Evolutionary conservation across 1,140 invertebrate species (phyloP), one percentile per base, ranked within the genome.

Genomic region (Eupristina koningsbergeri): DNA sequence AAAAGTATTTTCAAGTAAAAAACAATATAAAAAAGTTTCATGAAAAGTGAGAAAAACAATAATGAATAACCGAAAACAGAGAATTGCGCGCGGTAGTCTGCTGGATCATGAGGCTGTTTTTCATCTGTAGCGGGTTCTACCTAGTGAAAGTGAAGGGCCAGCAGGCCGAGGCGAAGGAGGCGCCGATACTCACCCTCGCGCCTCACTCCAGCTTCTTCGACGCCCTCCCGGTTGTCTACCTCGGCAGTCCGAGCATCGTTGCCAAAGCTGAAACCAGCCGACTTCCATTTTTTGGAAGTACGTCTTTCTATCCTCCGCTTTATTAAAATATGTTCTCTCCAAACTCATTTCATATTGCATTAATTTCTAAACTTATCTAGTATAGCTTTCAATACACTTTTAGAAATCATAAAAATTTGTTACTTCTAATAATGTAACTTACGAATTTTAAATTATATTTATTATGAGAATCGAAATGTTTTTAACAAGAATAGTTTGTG

Each of bases 141-240:
- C 94, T 94, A 88, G 92, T 97, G 82, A 94, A 93, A 86, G 93
- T 95, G 64, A 95, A 95, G 89, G 96, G 96, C 67, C 92, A 93
- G 83, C 93, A 94, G 87, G 95, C 95, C 29, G 89, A 93, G 3
- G 86, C 93, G 26, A 93, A 94, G 85, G 95, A 97, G 85, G 97
- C 97, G 1, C 96, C 97, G 5, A 95, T 99, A 84, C 92, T 98
- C 81, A 96, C 95, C n/a, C 94, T 97, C 73, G 97, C 97, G 31
- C 97, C 98, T 13, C 98, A 98, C 91, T 98, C 97, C 34, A 96
- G 96, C 81, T 98, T 96, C 94, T 96, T 97, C 92, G 98, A 98
- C 92, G 96, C 96, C 79, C 94, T 98, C 84, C 94, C 96, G 84
- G 95, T 97, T 84, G 95, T 97, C 84, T 94, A 95, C 86, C 94